Evolutionary conservation across 2,113 vertebrate genomes (phyloP).

Genomic region (Arizona elegans): DNA sequence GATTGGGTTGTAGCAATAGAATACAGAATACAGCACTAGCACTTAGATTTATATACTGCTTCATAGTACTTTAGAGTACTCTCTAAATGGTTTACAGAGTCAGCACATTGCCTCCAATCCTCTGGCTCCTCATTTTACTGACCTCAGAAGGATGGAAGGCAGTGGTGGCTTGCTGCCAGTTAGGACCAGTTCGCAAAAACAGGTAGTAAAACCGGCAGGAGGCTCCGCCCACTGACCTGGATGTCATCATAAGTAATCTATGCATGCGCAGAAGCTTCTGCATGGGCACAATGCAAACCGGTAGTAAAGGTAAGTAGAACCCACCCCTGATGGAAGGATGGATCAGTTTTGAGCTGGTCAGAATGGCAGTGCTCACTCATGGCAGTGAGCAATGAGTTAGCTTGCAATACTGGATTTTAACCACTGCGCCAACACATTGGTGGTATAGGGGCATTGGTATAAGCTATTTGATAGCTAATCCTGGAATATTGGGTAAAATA

Average conservation of each 20-base stretch:
- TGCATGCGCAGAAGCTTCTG: too few species aligned
- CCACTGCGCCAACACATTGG: neutral
- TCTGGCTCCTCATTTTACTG: neutral
- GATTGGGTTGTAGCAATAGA: neutral
- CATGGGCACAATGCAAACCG: too few species aligned
- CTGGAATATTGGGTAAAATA: neutral
- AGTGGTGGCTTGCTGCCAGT: too few species aligned
- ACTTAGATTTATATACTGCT: neutral
- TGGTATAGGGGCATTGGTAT: neutral
- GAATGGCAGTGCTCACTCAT: neutral
- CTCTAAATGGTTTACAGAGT: neutral
- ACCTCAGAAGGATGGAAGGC: neutral
- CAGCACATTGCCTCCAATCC: neutral
- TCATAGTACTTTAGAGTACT: neutral
- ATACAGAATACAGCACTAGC: neutral
- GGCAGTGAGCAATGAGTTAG: neutral
- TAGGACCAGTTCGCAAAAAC: too few species aligned
- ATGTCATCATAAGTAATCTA: too few species aligned
- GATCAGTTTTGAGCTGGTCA: neutral
- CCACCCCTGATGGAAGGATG: neutral
- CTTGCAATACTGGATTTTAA: neutral
- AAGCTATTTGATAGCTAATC: neutral
- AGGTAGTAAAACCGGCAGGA: too few species aligned
- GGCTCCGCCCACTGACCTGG: too few species aligned
- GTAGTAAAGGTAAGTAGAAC: too few species aligned